These are phyloP conservation scores for Neopelma chrysocephalum DNA, from an alignment of 2,797 vertebrate genomes.

Conservation along the genomic window DNA sequence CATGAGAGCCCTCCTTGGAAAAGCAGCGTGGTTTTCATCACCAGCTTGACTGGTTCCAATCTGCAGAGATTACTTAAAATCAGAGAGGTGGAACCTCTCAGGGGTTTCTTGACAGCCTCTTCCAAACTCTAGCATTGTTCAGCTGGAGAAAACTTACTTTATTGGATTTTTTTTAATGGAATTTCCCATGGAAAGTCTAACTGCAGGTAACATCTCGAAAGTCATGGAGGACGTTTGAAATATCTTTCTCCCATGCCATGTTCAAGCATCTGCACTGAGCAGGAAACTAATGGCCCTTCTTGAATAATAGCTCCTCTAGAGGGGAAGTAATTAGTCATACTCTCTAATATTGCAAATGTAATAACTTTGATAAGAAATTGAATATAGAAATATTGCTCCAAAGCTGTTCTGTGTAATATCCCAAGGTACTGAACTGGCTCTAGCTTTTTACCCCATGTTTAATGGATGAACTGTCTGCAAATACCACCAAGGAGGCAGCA, in stretches of 20 bases:
- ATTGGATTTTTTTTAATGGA: background rate
- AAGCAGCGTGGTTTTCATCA: background rate
- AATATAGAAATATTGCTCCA: slow-evolving; percentile 8
- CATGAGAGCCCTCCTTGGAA: background rate
- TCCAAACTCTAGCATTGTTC: background rate
- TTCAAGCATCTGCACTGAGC: background rate
- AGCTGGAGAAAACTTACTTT: background rate
- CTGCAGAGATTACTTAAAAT: slow-evolving; percentile 4
- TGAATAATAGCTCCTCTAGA: slow-evolving; percentile 37
- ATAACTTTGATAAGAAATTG: background rate
- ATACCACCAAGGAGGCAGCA: background rate
- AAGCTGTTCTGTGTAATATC: background rate
- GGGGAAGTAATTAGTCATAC: slow-evolving; percentile 37
- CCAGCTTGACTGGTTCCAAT: background rate
- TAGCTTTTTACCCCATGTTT: background rate
- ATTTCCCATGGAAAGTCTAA: background rate
- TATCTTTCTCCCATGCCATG: background rate
- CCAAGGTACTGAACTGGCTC: background rate
- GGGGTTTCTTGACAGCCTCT: background rate
- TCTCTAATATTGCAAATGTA: slow-evolving; percentile 41
- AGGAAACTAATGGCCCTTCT: slow-evolving; percentile 44
- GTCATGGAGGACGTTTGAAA: background rate
- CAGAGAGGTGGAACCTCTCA: background rate
- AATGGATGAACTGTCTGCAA: slow-evolving; percentile 18
- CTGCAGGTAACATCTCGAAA: background rate